These are phyloP conservation scores for Ptychodera flava DNA, from an alignment of 35 echinoderm and acorn worm species.

Conservation along the genomic window DNA sequence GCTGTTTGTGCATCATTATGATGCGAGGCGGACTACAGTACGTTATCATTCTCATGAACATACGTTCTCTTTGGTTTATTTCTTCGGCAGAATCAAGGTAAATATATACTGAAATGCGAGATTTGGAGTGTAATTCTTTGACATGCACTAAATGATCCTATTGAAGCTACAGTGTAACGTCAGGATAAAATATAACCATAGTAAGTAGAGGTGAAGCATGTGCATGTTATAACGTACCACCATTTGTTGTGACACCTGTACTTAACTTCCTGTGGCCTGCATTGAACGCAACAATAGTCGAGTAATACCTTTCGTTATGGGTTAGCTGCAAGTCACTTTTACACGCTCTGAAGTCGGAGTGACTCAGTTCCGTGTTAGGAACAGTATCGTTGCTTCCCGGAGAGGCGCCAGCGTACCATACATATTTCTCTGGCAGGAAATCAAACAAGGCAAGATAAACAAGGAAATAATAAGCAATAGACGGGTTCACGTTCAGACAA, in stretches of 20 bases:
- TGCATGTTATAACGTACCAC: background rate
- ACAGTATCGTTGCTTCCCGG: background rate
- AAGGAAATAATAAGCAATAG: too few species aligned
- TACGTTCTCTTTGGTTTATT: too few species aligned
- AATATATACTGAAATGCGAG: too few species aligned
- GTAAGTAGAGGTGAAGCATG: background rate
- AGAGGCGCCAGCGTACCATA: conserved; percentile 14
- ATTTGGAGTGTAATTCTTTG: too few species aligned
- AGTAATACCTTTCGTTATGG: conserved; percentile 35
- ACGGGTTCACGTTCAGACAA: too few species aligned
- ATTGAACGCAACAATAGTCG: conserved; percentile 29
- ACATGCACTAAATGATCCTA: background rate
- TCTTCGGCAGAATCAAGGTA: too few species aligned
- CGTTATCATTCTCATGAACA: too few species aligned
- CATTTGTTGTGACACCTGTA: conserved; percentile 25
- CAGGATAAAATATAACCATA: background rate
- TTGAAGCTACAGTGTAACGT: background rate
- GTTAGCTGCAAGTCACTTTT: conserved; percentile 5
- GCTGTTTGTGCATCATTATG: too few species aligned
- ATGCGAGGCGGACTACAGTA: too few species aligned
- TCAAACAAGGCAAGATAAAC: too few species aligned
- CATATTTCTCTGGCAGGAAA: too few species aligned
- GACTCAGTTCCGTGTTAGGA: conserved; percentile 3
- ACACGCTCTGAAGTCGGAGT: background rate
- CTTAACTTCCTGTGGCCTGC: conserved; percentile 29